Conservation (phyloP, 2,113 vertebrate genomes). For the Hirundichthys speculiger region DNA sequence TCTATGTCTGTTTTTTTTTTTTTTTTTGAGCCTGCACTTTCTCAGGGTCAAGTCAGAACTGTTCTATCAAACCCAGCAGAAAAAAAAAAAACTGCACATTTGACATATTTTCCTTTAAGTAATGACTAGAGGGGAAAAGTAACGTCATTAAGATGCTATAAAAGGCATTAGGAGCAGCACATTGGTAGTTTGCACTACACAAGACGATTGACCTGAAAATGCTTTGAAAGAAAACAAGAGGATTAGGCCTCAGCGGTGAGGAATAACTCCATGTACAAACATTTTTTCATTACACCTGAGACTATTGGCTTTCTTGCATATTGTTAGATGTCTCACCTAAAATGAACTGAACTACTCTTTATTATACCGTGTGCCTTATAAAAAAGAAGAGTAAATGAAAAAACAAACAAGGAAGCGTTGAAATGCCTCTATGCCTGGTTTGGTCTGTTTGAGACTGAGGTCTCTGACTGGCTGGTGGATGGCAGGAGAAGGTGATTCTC, state of each 20-base stretch:
- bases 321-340: constrained; percentile 38
- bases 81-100: constrained; percentile 15
- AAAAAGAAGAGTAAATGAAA: background rate
- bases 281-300: constrained; percentile 27
- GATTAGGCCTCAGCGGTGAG: constrained; percentile 28
- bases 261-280: constrained; percentile 45
- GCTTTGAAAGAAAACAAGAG: constrained; percentile 15
- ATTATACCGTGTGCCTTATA: background rate
- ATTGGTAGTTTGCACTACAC: constrained; percentile 29
- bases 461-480: constrained; percentile 44
- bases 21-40: constrained; percentile 54
- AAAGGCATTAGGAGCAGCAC: constrained; percentile 41
- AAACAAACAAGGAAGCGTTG: too few relatives aligned
- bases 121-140: constrained; percentile 41
- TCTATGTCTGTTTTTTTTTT: constrained; percentile 38
- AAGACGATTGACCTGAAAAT: constrained; percentile 66
- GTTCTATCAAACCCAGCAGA: constrained; percentile 23
- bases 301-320: constrained; percentile 35
- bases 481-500: constrained; percentile 36
- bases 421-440: constrained; percentile 4
- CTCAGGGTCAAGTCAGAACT: constrained; percentile 45
- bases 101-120: constrained; percentile 23
- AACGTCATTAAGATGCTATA: constrained; percentile 58
- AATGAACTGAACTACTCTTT: constrained; percentile 25
- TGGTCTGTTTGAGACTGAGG: constrained; percentile 22